phyloP scores from a whole-genome alignment of 2,888 invertebrate genomes.

The Zelleria hepariella region DNA sequence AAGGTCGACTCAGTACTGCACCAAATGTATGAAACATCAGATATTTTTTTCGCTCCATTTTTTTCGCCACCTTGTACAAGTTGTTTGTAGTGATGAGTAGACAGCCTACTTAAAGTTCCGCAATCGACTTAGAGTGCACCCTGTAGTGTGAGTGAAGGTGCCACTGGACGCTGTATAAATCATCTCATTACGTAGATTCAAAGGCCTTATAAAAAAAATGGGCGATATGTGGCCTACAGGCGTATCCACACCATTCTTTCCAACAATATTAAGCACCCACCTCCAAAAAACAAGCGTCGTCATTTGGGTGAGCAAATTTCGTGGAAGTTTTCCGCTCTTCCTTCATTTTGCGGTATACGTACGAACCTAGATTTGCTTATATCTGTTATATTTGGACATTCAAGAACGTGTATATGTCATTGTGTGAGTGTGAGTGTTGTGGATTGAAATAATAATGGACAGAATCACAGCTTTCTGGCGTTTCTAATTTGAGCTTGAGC shows the following conservation, averaged over 20 bases:
- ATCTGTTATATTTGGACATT: slow-evolving; percentile 32
- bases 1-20: too few species aligned
- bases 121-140: too few species aligned
- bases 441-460: not conserved
- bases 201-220: too few species aligned
- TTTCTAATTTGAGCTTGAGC: not conserved
- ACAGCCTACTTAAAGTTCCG: too few species aligned
- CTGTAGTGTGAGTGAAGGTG: too few species aligned
- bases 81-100: too few species aligned
- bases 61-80: too few species aligned
- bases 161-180: too few species aligned
- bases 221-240: too few species aligned
- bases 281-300: slow-evolving; percentile 70
- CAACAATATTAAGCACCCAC: slow-evolving; percentile 53
- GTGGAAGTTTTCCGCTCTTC: slow-evolving; percentile 66
- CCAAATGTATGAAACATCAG: too few species aligned
- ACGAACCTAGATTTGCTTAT: slow-evolving; percentile 20
- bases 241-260: slow-evolving; percentile 36
- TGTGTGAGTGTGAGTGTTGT: not conserved
- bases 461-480: not conserved
- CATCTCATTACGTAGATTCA: too few species aligned
- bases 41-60: too few species aligned
- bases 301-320: slow-evolving; percentile 69
- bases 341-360: slow-evolving; percentile 12
- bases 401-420: slow-evolving; percentile 11